These are phyloP conservation scores for Balaeniceps rex DNA, from an alignment of 2,113 vertebrate genomes.

Conservation along the genomic window DNA sequence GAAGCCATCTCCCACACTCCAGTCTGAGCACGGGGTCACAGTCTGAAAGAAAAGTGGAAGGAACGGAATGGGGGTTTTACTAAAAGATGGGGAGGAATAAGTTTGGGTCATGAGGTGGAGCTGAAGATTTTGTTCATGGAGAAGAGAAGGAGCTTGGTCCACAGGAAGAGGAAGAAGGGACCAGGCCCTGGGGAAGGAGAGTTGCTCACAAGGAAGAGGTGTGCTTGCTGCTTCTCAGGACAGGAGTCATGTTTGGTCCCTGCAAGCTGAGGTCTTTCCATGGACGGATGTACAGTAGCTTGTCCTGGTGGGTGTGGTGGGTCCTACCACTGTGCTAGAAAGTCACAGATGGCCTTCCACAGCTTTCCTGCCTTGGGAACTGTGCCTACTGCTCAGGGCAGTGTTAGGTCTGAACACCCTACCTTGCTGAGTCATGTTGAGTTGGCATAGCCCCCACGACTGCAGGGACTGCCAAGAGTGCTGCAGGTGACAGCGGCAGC, in stretches of 20 bases:
- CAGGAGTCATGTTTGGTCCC: background rate
- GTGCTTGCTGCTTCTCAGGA: background rate
- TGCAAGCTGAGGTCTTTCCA: background rate
- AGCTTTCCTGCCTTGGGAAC: background rate
- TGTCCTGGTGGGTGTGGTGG: background rate
- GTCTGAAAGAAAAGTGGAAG: background rate
- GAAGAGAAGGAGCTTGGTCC: background rate
- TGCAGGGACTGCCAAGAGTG: fast-evolving
- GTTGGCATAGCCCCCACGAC: background rate
- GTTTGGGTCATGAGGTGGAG: background rate
- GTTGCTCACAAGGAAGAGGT: background rate
- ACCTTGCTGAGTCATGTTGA: background rate
- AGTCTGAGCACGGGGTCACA: background rate
- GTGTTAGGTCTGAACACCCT: background rate
- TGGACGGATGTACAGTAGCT: background rate
- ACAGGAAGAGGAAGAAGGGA: background rate
- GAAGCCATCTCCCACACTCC: background rate
- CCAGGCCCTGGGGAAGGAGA: background rate
- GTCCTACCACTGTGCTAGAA: background rate
- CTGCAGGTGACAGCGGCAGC: background rate
- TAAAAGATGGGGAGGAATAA: background rate
- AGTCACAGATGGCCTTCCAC: background rate
- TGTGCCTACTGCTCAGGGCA: background rate
- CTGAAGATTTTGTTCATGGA: background rate
- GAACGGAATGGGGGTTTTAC: background rate